These are phyloP conservation scores for Andrena trimmerana DNA, from an alignment of 2,888 invertebrate species.

Conservation along the genomic window DNA sequence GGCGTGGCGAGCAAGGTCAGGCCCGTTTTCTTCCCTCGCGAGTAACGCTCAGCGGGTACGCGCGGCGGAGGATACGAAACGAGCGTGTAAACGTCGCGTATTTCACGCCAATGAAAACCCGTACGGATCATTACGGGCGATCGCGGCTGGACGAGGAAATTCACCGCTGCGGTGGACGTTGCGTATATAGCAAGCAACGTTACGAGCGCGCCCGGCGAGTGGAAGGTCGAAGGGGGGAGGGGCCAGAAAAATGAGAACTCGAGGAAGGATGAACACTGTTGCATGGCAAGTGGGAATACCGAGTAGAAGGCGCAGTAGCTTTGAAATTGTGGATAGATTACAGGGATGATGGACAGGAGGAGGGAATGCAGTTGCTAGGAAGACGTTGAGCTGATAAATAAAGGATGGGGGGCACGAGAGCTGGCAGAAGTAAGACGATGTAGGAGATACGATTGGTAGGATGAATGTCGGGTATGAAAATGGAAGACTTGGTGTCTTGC, in stretches of 20 bases:
- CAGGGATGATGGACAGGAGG: too few species aligned
- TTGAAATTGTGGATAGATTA: too few species aligned
- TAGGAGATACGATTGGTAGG: too few species aligned
- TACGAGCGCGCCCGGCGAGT: slow-evolving; percentile 21
- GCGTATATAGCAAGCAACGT: slow-evolving; percentile 40
- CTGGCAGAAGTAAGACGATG: too few species aligned
- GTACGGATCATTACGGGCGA: slow-evolving; percentile 75
- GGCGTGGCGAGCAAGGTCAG: slow-evolving; percentile 61
- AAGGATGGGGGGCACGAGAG: too few species aligned
- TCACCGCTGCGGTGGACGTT: slow-evolving; percentile 66
- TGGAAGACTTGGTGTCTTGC: too few species aligned
- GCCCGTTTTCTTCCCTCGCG: slow-evolving; percentile 57
- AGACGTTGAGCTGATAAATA: too few species aligned
- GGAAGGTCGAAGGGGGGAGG: not conserved
- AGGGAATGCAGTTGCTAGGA: too few species aligned
- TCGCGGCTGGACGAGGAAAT: slow-evolving; percentile 72
- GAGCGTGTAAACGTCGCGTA: slow-evolving; percentile 74
- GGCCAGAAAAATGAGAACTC: slow-evolving; percentile 23
- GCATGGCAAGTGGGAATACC: too few species aligned
- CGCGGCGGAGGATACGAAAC: slow-evolving; percentile 60
- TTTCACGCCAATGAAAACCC: slow-evolving; percentile 77
- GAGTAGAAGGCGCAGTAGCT: too few species aligned
- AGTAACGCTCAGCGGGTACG: slow-evolving; percentile 59
- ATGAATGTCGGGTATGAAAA: too few species aligned
- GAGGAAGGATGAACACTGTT: slow-evolving; percentile 5